Conservation (phyloP, 2,113 vertebrate genomes). For the Python bivittatus region DNA sequence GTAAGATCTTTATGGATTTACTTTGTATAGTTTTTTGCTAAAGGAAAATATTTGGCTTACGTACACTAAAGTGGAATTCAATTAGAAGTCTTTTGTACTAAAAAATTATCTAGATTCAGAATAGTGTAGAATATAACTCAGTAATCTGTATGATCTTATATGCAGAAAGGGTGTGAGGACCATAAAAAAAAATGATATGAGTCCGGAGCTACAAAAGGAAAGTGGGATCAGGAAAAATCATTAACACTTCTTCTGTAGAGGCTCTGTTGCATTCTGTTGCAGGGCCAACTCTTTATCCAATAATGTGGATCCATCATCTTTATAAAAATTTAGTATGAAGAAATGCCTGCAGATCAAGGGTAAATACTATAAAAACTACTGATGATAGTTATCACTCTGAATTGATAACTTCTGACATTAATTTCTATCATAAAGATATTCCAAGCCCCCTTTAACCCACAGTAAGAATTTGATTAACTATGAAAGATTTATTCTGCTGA, state of each 20-base stretch:
- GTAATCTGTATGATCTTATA: not conserved
- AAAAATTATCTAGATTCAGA: not conserved
- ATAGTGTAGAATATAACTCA: not conserved
- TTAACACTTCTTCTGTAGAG: not conserved
- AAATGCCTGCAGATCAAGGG: fast-evolving
- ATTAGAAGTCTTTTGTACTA: not conserved
- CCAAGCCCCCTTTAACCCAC: not conserved
- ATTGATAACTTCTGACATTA: not conserved
- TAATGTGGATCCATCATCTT: not conserved
- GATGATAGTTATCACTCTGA: fast-evolving
- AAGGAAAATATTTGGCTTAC: not conserved
- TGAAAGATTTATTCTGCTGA: slow-evolving; percentile 22
- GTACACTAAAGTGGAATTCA: not conserved
- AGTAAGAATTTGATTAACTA: slow-evolving; percentile 19
- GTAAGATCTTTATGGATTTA: not conserved
- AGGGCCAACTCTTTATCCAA: not conserved
- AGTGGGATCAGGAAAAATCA: not conserved
- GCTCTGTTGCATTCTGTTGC: not conserved
- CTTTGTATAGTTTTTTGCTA: not conserved
- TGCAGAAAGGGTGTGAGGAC: not conserved
- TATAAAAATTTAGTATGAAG: not conserved
- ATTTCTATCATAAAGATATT: not conserved
- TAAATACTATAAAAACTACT: fast-evolving
- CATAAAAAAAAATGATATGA: not conserved
- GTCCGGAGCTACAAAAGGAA: not conserved